Conservation (phyloP, 2,888 invertebrate species). For the Cephus rjabovi region DNA sequence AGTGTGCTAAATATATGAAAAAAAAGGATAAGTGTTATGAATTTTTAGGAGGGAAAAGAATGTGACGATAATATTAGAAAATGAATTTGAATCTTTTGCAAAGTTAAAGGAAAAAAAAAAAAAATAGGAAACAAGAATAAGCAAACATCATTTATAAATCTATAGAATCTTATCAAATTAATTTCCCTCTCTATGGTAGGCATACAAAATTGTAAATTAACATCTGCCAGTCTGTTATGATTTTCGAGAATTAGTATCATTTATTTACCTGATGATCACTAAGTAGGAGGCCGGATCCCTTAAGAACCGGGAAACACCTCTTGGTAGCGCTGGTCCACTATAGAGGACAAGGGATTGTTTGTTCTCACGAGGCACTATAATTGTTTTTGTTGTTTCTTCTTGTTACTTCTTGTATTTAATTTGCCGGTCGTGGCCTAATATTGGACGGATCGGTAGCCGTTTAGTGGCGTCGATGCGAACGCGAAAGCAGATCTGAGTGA, state of each 20-base stretch:
- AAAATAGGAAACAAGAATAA: background rate
- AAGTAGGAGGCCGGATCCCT: background rate
- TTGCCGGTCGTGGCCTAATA: background rate
- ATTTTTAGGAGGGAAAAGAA: background rate
- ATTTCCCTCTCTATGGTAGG: background rate
- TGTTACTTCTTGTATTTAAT: background rate
- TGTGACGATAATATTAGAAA: background rate
- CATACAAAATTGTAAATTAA: background rate
- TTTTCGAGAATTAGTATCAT: background rate
- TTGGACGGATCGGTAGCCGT: conserved; percentile 9
- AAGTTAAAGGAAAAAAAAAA: no score
- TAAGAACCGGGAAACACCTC: background rate
- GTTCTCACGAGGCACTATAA: background rate
- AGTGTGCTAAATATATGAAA: background rate
- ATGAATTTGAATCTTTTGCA: background rate
- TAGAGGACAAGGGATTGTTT: background rate
- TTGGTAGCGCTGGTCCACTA: background rate
- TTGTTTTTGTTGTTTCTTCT: background rate
- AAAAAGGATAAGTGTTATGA: background rate
- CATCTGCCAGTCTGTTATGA: background rate
- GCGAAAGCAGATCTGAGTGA: conserved; percentile 58
- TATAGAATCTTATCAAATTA: background rate
- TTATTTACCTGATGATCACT: background rate
- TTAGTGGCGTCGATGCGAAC: conserved; percentile 40
- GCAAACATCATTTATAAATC: background rate